Percentiles rank a stretch among this genome's conserved stretches.
Evolutionary conservation across 2,797 vertebrate genomes (phyloP).

Genomic region (Sorex maritimensis): DNA sequence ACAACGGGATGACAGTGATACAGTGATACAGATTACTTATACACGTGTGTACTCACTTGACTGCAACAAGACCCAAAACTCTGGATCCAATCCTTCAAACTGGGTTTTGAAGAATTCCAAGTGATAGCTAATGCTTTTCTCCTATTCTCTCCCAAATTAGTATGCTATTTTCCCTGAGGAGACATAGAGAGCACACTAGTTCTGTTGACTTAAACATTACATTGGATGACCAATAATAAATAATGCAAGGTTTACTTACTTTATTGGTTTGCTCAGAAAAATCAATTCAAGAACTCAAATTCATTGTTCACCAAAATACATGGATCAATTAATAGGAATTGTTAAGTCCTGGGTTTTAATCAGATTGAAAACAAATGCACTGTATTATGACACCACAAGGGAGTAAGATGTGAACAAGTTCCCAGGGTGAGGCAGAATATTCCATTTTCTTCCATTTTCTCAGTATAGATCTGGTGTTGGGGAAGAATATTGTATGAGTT

Average conservation of each 20-base stretch:
- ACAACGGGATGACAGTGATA: too few species aligned
- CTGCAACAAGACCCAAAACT: background rate
- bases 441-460: background rate
- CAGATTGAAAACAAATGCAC: constrained; percentile 82
- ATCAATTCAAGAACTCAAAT: constrained; percentile 83
- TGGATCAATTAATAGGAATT: constrained; percentile 85
- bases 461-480: constrained; percentile 9
- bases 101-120: constrained; percentile 6
- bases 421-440: background rate
- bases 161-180: constrained; percentile 73
- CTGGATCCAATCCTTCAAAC: background rate
- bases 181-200: constrained; percentile 77
- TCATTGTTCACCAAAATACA: constrained; percentile 84
- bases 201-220: constrained; percentile 82
- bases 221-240: constrained; percentile 78
- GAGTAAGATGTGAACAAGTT: background rate
- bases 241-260: constrained; percentile 87
- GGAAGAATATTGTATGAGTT: constrained; percentile 42
- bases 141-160: constrained; percentile 49
- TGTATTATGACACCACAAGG: background rate
- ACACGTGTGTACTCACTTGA: background rate
- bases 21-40: background rate
- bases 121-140: background rate
- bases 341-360: constrained; percentile 84
- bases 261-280: constrained; percentile 85